Percentiles rank a stretch among this genome's conserved stretches.
phyloP scores from a whole-genome alignment of 2,888 invertebrate species.

The Synanthedon vespiformis region DNA sequence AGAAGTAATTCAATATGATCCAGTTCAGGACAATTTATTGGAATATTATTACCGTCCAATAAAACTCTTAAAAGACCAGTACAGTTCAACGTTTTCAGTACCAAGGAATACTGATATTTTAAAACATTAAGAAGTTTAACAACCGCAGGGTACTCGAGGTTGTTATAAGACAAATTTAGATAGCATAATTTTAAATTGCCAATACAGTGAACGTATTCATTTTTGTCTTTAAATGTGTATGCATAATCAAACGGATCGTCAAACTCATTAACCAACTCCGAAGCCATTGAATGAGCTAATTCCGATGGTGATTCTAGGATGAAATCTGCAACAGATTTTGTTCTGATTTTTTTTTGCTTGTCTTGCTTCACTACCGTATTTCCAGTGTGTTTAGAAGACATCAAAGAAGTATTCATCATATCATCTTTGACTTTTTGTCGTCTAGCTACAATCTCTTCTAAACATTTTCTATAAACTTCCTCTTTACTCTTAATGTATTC shows the following conservation, averaged over 20 bases:
- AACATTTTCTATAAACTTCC: conserved; percentile 12
- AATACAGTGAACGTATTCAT: conserved; percentile 13
- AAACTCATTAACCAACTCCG: conserved; percentile 17
- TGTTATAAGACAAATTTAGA: conserved; percentile 36
- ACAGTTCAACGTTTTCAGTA: conserved; percentile 2
- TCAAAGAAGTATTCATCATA: too few species aligned
- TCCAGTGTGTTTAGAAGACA: too few species aligned
- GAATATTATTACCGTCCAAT: conserved; percentile 30
- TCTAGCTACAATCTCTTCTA: conserved; percentile 10
- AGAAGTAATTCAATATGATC: conserved; percentile 11
- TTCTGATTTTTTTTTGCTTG: background rate
- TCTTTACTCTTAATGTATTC: conserved; percentile 15
- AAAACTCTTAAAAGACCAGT: conserved; percentile 29
- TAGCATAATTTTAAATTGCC: conserved; percentile 35
- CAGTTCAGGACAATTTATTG: conserved; percentile 18
- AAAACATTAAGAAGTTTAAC: conserved; percentile 21
- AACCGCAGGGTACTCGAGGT: conserved; percentile 19
- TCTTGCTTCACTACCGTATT: background rate
- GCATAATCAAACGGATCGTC: conserved; percentile 18
- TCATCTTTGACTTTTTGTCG: background rate
- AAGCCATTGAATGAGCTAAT: conserved; percentile 14
- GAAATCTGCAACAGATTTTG: background rate
- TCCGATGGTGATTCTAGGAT: conserved; percentile 5
- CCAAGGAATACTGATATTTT: conserved; percentile 19
- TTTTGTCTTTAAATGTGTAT: conserved; percentile 8